Percentiles rank a stretch among this genome's conserved stretches.
Evolutionary conservation across 1,140 invertebrate species (phyloP).

Genomic region (Brevipalpus yothersi): DNA sequence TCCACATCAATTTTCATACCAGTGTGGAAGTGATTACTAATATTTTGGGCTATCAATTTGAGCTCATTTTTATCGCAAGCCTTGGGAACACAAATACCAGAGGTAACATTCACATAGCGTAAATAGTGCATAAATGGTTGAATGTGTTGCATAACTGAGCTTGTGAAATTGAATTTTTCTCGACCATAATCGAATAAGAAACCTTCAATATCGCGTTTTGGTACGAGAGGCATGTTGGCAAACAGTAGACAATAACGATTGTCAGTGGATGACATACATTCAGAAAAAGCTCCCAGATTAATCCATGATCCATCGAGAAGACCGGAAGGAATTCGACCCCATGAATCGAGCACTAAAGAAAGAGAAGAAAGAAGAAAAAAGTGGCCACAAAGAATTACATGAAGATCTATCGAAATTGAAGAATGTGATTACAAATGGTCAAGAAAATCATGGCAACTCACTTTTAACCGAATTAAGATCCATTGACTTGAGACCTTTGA

Average conservation of each 20-base stretch:
- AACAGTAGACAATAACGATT: neutral
- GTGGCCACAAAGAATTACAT: neutral
- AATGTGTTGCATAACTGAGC: neutral
- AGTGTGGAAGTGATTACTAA: neutral
- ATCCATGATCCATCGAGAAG: neutral
- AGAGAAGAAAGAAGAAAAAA: neutral
- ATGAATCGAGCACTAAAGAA: neutral
- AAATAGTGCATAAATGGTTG: neutral
- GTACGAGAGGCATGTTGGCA: neutral
- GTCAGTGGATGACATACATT: neutral
- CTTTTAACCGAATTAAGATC: neutral
- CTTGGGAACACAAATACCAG: neutral
- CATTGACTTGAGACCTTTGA: neutral
- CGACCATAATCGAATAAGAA: neutral
- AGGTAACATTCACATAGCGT: neutral
- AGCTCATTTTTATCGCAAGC: neutral
- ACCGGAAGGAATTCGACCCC: neutral
- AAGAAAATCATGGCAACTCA: neutral
- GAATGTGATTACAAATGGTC: neutral
- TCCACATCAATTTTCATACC: neutral
- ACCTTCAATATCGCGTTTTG: neutral
- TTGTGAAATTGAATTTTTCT: neutral
- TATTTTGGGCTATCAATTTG: neutral
- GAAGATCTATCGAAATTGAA: neutral
- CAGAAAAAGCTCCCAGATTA: neutral